Percentiles rank a stretch among this genome's conserved stretches.
Conservation (phyloP, 2,888 invertebrate genomes). For the Morpho helenor region DNA sequence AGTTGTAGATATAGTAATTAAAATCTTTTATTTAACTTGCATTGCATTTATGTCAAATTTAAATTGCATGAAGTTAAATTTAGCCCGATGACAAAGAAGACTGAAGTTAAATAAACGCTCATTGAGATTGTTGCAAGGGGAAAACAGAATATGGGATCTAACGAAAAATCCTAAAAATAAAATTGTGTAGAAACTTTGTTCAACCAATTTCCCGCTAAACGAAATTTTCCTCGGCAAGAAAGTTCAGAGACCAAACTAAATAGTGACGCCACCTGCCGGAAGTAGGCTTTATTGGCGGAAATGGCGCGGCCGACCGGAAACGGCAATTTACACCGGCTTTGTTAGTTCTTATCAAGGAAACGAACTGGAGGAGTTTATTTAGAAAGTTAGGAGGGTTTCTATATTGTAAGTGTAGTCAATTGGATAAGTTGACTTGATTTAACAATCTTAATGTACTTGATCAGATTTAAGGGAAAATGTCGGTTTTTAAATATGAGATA, state of each 20-base stretch:
- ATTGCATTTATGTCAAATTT: no score
- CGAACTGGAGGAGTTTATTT: conserved; percentile 30
- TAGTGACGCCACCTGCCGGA: conserved; percentile 65
- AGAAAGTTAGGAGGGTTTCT: conserved; percentile 13
- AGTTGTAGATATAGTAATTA: no score
- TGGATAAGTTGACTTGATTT: neutral
- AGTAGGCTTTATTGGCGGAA: conserved; percentile 61
- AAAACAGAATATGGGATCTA: neutral
- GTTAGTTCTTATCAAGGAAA: conserved; percentile 43
- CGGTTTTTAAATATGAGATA: no score
- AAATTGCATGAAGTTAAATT: no score
- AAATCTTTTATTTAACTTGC: no score
- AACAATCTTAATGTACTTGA: no score
- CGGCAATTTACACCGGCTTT: conserved; percentile 58
- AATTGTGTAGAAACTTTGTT: conserved; percentile 3
- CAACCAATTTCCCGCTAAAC: conserved; percentile 26
- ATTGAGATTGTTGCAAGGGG: no score
- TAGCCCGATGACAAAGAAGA: no score
- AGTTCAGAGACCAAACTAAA: conserved; percentile 47
- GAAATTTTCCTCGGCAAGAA: conserved; percentile 23
- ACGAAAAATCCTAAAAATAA: neutral
- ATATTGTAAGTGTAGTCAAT: conserved; percentile 1
- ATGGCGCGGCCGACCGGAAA: conserved; percentile 62
- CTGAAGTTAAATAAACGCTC: no score
- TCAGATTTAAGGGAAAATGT: no score